Percentiles rank a stretch among this genome's conserved stretches.
phyloP scores from a whole-genome alignment of 2,888 invertebrate species.

The Zhuqinia jingwanae region DNA sequence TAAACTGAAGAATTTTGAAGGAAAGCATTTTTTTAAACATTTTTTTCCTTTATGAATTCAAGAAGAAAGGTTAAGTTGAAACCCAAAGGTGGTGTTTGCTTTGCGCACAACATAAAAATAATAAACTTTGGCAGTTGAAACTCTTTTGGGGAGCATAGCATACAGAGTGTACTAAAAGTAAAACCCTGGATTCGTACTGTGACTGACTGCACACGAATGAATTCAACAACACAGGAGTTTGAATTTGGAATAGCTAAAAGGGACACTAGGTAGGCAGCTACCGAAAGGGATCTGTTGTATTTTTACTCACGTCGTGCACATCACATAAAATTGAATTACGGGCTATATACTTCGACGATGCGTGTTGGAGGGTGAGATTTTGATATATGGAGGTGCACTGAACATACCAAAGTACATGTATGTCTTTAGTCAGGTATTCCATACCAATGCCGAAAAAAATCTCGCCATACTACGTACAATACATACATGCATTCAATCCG shows the following conservation, averaged over 20 bases:
- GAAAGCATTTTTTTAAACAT: too few species aligned
- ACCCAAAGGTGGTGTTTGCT: too few species aligned
- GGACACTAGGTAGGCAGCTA: slow-evolving; percentile 47
- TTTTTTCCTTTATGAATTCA: too few species aligned
- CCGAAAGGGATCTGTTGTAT: slow-evolving; percentile 19
- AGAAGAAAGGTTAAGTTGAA: too few species aligned
- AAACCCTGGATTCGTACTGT: too few species aligned
- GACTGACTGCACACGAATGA: too few species aligned
- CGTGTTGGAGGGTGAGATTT: slow-evolving; percentile 29
- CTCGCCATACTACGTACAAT: background rate
- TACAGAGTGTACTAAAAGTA: background rate
- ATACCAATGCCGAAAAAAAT: slow-evolving; percentile 9
- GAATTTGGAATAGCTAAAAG: background rate
- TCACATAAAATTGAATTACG: slow-evolving; percentile 58
- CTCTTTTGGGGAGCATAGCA: background rate
- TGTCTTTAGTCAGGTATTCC: background rate
- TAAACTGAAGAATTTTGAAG: too few species aligned
- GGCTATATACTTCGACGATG: slow-evolving; percentile 23
- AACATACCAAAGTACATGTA: background rate
- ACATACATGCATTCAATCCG: too few species aligned
- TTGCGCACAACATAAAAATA: background rate
- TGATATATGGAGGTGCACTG: slow-evolving; percentile 27
- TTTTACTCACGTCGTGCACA: slow-evolving; percentile 41
- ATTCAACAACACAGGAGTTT: too few species aligned
- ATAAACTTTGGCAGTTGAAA: background rate